Conservation (phyloP, 2,888 invertebrate genomes). For the Chydorus sphaericus region DNA sequence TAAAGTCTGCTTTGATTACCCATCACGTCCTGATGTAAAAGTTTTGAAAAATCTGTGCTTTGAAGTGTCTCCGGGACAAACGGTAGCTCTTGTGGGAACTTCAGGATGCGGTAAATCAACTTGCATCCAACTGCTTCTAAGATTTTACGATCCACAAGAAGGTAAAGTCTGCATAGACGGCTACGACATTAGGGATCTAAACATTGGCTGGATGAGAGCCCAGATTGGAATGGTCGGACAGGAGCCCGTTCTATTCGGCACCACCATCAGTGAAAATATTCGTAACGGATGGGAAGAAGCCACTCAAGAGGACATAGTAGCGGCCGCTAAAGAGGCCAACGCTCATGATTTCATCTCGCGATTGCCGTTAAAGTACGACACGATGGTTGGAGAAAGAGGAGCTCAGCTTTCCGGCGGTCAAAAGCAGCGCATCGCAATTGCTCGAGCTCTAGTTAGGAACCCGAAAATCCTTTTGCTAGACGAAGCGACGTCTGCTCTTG, state of each 20-base stretch:
- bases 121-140: slow-evolving; percentile 51
- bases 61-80: slow-evolving; percentile 52
- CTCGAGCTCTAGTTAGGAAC: slow-evolving; percentile 56
- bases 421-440: slow-evolving; percentile 72
- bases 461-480: slow-evolving; percentile 60
- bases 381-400: slow-evolving; percentile 62
- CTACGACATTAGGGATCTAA: slow-evolving; percentile 46
- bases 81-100: slow-evolving; percentile 55
- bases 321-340: slow-evolving; percentile 55
- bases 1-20: slow-evolving; percentile 57
- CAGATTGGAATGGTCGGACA: slow-evolving; percentile 76
- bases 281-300: slow-evolving; percentile 38
- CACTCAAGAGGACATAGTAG: slow-evolving; percentile 48
- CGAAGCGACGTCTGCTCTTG: slow-evolving; percentile 71
- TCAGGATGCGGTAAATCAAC: slow-evolving; percentile 70
- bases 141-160: slow-evolving; percentile 50
- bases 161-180: slow-evolving; percentile 40
- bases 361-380: slow-evolving; percentile 59
- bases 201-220: slow-evolving; percentile 54
- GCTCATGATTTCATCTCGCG: slow-evolving; percentile 60
- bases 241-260: slow-evolving; percentile 71
- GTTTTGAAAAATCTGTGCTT: slow-evolving; percentile 39
- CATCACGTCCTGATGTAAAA: slow-evolving; percentile 53
- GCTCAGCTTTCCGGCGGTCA: slow-evolving; percentile 69
- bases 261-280: slow-evolving; percentile 73